Base-by-base conservation (phyloP, 2,888 invertebrate genomes). In the Horisme vitalbata region DNA sequence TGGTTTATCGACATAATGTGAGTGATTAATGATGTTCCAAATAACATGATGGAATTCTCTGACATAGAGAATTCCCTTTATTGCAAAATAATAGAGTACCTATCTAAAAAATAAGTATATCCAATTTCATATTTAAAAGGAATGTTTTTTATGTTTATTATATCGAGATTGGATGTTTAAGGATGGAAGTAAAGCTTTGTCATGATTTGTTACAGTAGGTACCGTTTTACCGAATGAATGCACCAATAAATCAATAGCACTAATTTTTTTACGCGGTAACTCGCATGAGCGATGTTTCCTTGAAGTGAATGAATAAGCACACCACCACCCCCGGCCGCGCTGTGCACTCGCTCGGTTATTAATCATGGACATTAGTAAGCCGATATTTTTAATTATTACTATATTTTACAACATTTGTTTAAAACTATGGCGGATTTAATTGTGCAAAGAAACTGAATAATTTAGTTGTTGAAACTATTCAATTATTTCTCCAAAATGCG, bases 291-390 rank as follows among this genome's bases (percentile, higher is more conserved):
- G 24, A 36, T 27, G 39, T 53, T 58, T 59, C 52, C 55, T 55
- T 47, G 20, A 52, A 54, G 26, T 41, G 39, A 30, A 57, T 63
- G 34, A 57, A 36, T 57, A 63, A 66, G 59, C 63, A 39, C 5
- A 49, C 61, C 70, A 56, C 60, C 71, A 68, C 65, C 69, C 12
- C 28, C 8, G 11, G 28, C 9, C 27, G 11, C 20, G 18, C 10
- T 35, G 14, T 31, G 44, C 33, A 33, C 37, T 12, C 13, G 32
- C 33, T 31, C 28, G 18, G 24, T 14, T n/a, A n/a, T 5, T 18
- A 18, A 18, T 18, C 18, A 35, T 9, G 2, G 11, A 2, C 21
- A 23, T 37, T 41, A 43, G 41, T 43, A 26, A 38, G 15, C 23
- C 20, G 12, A 33, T 35, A 24, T 20, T 10, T 24, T 8, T 13